Evolutionary conservation across 2,888 invertebrate genomes (phyloP).

Genomic region (Phyllotreta cruciferae): DNA sequence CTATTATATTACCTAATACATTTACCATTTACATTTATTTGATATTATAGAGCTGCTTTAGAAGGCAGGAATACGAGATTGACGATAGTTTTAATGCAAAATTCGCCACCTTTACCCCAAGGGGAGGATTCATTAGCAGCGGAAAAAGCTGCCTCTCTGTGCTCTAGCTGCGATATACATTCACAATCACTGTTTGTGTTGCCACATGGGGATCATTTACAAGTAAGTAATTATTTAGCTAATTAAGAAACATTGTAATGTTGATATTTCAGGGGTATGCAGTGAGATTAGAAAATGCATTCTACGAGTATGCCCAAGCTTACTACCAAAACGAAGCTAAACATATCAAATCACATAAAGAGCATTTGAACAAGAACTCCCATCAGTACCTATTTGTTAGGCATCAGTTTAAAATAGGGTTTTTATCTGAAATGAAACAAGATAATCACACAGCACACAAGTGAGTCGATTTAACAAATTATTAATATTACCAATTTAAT

Average conservation of each 20-base stretch:
- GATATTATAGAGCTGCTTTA: conserved; percentile 67
- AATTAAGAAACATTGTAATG: conserved; percentile 6
- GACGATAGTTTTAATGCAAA: conserved; percentile 90
- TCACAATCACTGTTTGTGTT: conserved; percentile 89
- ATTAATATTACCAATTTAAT: conserved; percentile 5
- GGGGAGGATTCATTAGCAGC: conserved; percentile 86
- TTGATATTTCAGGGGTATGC: conserved; percentile 62
- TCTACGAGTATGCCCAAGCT: conserved; percentile 89
- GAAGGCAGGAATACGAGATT: conserved; percentile 78
- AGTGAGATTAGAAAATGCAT: conserved; percentile 87
- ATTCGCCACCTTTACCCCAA: conserved; percentile 75
- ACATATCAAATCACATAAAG: conserved; percentile 85
- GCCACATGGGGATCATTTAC: conserved; percentile 87
- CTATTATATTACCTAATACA: conserved; percentile 6
- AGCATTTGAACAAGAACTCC: conserved; percentile 87
- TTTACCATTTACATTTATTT: conserved; percentile 9
- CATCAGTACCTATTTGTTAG: conserved; percentile 93
- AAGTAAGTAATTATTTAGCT: conserved; percentile 42
- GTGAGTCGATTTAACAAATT: conserved; percentile 56
- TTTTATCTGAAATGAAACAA: conserved; percentile 91
- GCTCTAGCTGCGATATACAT: conserved; percentile 89
- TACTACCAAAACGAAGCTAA: conserved; percentile 92
- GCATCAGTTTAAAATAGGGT: conserved; percentile 97
- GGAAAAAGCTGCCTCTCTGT: conserved; percentile 89
- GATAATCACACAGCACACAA: conserved; percentile 86